These are phyloP conservation scores for Cheirogaleus major DNA, from an alignment of 2,797 vertebrate genomes.

Conservation along the genomic window DNA sequence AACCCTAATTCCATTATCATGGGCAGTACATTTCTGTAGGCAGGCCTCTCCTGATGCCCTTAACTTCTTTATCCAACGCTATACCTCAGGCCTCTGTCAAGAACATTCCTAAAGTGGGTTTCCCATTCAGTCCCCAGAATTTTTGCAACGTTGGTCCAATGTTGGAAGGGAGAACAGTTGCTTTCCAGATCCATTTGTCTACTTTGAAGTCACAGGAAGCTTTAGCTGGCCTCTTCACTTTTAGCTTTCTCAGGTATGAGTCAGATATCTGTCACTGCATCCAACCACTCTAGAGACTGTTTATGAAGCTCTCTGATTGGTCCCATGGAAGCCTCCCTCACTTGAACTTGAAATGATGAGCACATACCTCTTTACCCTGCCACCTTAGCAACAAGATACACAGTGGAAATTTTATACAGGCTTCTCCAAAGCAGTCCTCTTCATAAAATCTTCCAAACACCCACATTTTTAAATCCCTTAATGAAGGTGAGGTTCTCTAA, in stretches of 20 bases:
- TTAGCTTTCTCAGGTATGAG: background rate
- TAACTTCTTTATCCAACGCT: background rate
- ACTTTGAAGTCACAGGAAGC: background rate
- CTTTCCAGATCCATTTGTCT: background rate
- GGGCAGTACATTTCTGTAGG: background rate
- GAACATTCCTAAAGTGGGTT: background rate
- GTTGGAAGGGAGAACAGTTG: background rate
- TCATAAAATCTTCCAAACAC: background rate
- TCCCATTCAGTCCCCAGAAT: background rate
- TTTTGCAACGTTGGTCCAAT: background rate
- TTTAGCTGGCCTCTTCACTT: background rate
- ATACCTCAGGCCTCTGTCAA: background rate
- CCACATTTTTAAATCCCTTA: background rate
- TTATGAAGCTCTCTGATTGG: background rate
- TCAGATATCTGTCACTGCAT: background rate
- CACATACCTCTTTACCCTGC: background rate
- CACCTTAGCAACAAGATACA: background rate
- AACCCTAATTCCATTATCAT: too few relatives aligned
- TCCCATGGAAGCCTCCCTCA: background rate
- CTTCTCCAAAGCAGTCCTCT: background rate
- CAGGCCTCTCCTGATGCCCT: background rate
- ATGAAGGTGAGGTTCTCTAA: background rate
- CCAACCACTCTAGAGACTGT: background rate
- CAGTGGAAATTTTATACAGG: background rate
- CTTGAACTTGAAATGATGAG: background rate